phyloP scores from a whole-genome alignment of 2,888 invertebrate genomes.

The Pinctada fucata region DNA sequence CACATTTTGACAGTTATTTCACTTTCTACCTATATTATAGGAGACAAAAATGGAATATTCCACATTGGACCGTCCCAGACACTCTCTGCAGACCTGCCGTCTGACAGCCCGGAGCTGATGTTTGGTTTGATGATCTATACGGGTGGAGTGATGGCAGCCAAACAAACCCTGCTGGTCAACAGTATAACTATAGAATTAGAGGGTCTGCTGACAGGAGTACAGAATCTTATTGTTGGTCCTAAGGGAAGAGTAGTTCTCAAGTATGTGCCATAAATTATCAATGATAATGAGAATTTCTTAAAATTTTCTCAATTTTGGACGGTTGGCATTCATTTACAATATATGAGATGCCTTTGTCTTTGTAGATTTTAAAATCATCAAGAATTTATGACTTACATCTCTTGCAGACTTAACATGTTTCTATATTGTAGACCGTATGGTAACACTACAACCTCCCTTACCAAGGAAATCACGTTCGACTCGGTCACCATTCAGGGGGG shows the following conservation, averaged over 20 bases:
- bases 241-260: conserved; percentile 57
- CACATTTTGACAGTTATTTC: background rate
- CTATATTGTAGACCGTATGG: conserved; percentile 41
- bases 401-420: background rate
- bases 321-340: background rate
- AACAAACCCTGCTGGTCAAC: conserved; percentile 51
- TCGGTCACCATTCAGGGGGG: conserved; percentile 59
- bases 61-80: conserved; percentile 58
- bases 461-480: conserved; percentile 51
- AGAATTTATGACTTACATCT: background rate
- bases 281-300: background rate
- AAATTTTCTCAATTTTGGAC: background rate
- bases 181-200: conserved; percentile 61
- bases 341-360: background rate
- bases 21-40: background rate
- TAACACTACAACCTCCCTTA: conserved; percentile 26
- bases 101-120: conserved; percentile 59
- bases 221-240: conserved; percentile 59
- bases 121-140: conserved; percentile 60
- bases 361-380: too few relatives aligned
- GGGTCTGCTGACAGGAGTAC: conserved; percentile 54
- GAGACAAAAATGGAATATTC: conserved; percentile 59
- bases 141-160: conserved; percentile 52
- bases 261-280: conserved; percentile 34
- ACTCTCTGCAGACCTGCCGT: conserved; percentile 54